Conservation (phyloP, 2,797 vertebrate species). For the Sarcoramphus papa region DNA sequence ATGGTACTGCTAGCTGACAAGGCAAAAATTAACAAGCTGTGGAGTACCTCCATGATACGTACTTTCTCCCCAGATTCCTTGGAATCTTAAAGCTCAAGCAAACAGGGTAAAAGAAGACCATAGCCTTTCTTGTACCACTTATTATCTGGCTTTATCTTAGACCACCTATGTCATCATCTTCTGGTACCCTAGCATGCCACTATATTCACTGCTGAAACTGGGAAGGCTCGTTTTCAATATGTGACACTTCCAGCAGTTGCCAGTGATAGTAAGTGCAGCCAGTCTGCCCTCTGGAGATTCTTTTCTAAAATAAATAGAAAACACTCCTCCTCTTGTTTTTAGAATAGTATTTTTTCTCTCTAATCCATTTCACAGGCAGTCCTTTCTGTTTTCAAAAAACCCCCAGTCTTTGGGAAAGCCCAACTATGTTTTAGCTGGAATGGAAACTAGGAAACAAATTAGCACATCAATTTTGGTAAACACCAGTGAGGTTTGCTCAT, state of each 20-base stretch:
- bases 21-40: not conserved
- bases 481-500: not conserved
- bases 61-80: not conserved
- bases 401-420: rapidly evolving
- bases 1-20: not conserved
- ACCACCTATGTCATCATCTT: not conserved
- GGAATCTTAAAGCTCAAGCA: not conserved
- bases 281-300: not conserved
- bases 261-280: not conserved
- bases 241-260: not conserved
- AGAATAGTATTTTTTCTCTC: not conserved
- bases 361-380: not conserved
- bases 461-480: not conserved
- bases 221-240: not conserved
- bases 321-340: not conserved
- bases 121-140: not conserved
- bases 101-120: rapidly evolving
- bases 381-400: not conserved
- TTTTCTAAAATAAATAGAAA: not conserved
- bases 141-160: not conserved
- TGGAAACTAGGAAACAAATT: not conserved
- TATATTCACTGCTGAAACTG: not conserved
- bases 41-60: not conserved
- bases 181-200: not conserved
- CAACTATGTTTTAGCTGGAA: not conserved